A percentile compares a stretch with the other conserved stretches of the same genome.
phyloP scores from a whole-genome alignment of 2,113 vertebrate species.

The Mus spicilegus region DNA sequence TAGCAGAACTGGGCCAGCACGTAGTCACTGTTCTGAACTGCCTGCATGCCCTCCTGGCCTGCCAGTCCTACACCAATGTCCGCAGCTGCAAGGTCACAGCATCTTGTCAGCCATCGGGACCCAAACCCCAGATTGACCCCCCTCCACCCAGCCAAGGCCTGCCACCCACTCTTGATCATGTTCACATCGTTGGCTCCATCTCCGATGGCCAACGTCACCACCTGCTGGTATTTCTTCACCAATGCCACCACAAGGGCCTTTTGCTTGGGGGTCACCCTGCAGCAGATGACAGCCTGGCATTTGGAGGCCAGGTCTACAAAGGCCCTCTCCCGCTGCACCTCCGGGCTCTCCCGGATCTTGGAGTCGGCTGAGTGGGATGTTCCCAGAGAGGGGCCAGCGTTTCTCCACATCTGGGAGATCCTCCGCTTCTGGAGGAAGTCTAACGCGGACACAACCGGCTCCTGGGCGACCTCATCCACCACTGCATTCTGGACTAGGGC shows the following conservation, averaged over 20 bases:
- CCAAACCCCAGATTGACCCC: too few species aligned
- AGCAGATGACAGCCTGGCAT: constrained; percentile 95
- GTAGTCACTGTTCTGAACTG: constrained; percentile 94
- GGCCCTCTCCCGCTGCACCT: constrained; percentile 81
- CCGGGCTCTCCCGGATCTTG: constrained; percentile 69
- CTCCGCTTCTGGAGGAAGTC: neutral
- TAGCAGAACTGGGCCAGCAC: constrained; percentile 93
- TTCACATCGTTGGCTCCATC: constrained; percentile 97
- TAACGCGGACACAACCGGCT: fast-evolving
- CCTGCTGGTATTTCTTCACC: constrained; percentile 90
- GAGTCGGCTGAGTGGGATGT: fast-evolving
- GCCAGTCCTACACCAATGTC: constrained; percentile 94
- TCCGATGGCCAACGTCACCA: constrained; percentile 92
- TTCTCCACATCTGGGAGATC: neutral
- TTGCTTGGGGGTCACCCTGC: constrained; percentile 95
- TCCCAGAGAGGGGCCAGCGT: fast-evolving
- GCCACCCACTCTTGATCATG: constrained; percentile 96
- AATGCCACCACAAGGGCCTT: constrained; percentile 92
- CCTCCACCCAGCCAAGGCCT: neutral
- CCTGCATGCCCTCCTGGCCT: constrained; percentile 94
- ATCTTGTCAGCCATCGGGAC: fast-evolving
- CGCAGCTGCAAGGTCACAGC: constrained; percentile 85
- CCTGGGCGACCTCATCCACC: neutral
- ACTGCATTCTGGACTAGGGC: neutral
- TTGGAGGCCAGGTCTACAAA: constrained; percentile 91